Evolutionary conservation across 2,888 invertebrate genomes (phyloP), one percentile per base, ranked within the genome.

Genomic region (Stenolophus ochropezus): DNA sequence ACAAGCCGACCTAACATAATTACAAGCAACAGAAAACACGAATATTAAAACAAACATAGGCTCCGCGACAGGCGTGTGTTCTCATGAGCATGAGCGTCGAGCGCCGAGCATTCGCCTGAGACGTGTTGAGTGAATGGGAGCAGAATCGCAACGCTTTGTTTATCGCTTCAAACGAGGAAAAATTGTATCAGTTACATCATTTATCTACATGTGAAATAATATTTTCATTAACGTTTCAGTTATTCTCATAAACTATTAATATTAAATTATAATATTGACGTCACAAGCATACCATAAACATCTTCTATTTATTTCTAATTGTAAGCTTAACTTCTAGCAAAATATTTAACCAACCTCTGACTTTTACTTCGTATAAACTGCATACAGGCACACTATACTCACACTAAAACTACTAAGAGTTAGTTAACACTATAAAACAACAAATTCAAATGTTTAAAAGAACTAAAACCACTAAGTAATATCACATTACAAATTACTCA

Each of bases 31-130:
- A 75, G 75, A 75, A 75, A 75, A 75, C 75, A 75, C 21, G 75
- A 75, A 23, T 75, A 75, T 75, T 75, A 75, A 75, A 75, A 75
- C 75, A 75, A 75, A 75, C 75, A 75, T 53, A 73, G 18, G 47
- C 49, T 73, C 6, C 49, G 73, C 21, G 73, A 73, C 73, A 73
- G 20, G 47, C 27, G n/a, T n/a, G n/a, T n/a, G 73, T 73, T 47
- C 49, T 49, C 73, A 73, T 73, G 49, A 21, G 49, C 49, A 73
- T 49, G 49, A 4, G 14, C 61, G 4, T n/a, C 23, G 61, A 23
- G 61, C 27, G 33, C 8, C 6, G 11, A 69, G 33, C 73, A 73
- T 49, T 4, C 47, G 49, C 23, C 5, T 21, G 23, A 23, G n/a
- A n/a, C 8, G 73, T 49, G 73, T 23, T 73, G 73, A 73, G 16